Evolutionary conservation across 2,113 vertebrate genomes (phyloP).

Genomic region (Agelaius phoeniceus): DNA sequence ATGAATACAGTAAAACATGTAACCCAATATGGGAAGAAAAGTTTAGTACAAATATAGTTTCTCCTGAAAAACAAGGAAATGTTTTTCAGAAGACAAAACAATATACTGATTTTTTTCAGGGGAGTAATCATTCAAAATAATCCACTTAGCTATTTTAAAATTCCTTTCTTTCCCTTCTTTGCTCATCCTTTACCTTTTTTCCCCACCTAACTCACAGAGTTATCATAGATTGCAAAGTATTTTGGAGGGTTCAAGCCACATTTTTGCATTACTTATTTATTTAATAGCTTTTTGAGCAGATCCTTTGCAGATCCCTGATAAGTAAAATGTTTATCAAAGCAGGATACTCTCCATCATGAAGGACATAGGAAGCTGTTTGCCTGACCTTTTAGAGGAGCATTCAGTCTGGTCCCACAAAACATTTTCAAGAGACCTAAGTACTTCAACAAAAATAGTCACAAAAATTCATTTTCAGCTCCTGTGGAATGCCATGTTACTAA

Average conservation of each 20-base stretch:
- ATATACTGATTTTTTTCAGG: neutral
- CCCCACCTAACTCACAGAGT: fast-evolving
- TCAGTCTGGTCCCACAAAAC: neutral
- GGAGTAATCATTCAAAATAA: neutral
- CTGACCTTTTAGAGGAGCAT: neutral
- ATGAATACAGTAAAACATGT: neutral
- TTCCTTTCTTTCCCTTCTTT: neutral
- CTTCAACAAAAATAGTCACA: neutral
- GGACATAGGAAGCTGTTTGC: neutral
- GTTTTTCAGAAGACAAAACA: neutral
- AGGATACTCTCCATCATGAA: neutral
- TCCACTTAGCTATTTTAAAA: neutral
- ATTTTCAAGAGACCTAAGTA: neutral
- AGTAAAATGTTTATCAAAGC: neutral
- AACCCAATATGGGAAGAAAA: neutral
- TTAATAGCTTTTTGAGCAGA: neutral
- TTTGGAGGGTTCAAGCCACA: neutral
- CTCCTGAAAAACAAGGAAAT: neutral
- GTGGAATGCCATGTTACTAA: neutral
- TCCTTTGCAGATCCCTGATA: neutral
- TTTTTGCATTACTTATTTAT: neutral
- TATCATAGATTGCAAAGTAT: neutral
- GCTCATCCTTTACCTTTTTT: neutral
- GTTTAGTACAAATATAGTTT: neutral
- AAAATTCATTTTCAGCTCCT: neutral